phyloP scores from a whole-genome alignment of 2,888 invertebrate species.

The Chalcosyrphus nemorum region DNA sequence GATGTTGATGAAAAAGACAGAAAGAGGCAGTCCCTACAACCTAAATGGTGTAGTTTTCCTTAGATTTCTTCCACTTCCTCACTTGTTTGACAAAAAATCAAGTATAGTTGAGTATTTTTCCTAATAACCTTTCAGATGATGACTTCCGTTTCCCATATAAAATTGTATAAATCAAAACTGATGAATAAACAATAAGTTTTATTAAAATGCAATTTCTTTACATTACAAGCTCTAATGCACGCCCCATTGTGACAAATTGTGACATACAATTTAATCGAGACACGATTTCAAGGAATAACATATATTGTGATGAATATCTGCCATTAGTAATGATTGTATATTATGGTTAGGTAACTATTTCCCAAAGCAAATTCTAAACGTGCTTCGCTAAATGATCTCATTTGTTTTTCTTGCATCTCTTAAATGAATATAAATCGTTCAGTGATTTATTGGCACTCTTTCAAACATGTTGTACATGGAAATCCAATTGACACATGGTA shows the following conservation, averaged over 20 bases:
- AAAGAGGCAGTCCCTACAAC: no score
- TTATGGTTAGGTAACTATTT: slow-evolving; percentile 21
- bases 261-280: slow-evolving; percentile 45
- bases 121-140: no score
- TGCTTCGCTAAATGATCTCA: slow-evolving; percentile 65
- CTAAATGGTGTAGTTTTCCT: no score
- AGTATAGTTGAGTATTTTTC: no score
- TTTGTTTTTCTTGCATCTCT: slow-evolving; percentile 45
- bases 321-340: slow-evolving; percentile 56
- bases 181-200: not conserved
- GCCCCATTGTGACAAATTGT: slow-evolving; percentile 63
- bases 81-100: no score
- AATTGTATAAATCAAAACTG: no score
- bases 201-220: not conserved
- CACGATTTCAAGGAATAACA: slow-evolving; percentile 46
- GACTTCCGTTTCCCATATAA: no score
- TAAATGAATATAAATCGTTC: slow-evolving; percentile 40
- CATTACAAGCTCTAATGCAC: slow-evolving; percentile 19
- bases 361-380: slow-evolving; percentile 55
- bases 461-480: slow-evolving; percentile 34
- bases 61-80: no score
- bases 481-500: slow-evolving; percentile 59
- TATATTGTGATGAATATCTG: slow-evolving; percentile 44
- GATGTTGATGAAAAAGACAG: no score
- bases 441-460: slow-evolving; percentile 58